Base-by-base conservation (phyloP, 1,140 invertebrate species). In the Lycorma delicatula region DNA sequence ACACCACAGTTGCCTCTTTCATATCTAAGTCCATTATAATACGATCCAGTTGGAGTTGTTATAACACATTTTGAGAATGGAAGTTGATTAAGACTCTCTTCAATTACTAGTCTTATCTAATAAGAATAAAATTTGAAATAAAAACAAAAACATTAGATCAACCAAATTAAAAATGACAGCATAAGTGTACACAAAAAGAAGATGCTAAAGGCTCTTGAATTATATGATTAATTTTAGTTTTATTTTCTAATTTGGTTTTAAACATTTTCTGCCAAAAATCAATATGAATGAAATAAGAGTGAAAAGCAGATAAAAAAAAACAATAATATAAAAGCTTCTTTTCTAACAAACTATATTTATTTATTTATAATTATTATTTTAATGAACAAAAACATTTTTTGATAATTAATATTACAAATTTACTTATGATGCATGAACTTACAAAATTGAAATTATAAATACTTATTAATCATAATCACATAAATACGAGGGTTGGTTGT, bases 1-100 rank as follows among this genome's bases (percentile, higher is more conserved):
- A 99, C 96, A 9, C 96, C 97, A 77, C 96, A 98, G 72, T 98
- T 98, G 27, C 96, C 95, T 64, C 93, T 91, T 54, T 91, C 84
- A 75, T 94, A 98, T 64, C 89, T 89, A 0, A 98, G 74, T 1
- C 97, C 97, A 68, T 92, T 80, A 70, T 98, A 99, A 16, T 81
- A 75, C 50, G 86, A 87, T 62, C 84, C 91, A 13, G 95, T 98
- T 2, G 97, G 97, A 26, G 97, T 99, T 16, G 85, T 86, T 3
- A 99, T 86, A 59, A 85, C 80, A 70, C 85, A 88, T 71, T 89
- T 84, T 7, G 85, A 84, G 70, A 97, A 98, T 23, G 96, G 95
- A 44, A 99, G 75, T 68, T 97, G 93, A 74, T 99, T 98, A 28
- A 99, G 77, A 63, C 94, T 97, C 76, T 98, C 96, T 75, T 99